Evolutionary conservation across 2,888 invertebrate genomes (phyloP).

Genomic region (Drosophila mimetica): DNA sequence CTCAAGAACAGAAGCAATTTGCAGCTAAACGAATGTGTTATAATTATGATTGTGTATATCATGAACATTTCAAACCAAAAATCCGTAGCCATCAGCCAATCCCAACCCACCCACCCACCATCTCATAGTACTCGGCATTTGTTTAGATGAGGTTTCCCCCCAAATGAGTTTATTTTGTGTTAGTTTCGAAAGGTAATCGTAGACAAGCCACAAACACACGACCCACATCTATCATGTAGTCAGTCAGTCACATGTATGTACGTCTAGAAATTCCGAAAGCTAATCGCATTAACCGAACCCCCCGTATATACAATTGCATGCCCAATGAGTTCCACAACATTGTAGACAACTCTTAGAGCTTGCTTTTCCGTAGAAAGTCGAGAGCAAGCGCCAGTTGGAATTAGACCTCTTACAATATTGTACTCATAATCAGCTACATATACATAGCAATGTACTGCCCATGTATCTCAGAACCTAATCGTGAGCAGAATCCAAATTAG

Average conservation of each 20-base stretch:
- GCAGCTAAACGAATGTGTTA: conserved; percentile 56
- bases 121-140: conserved; percentile 42
- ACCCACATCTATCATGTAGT: conserved; percentile 31
- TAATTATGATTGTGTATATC: conserved; percentile 51
- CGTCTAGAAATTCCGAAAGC: conserved; percentile 37
- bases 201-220: conserved; percentile 26
- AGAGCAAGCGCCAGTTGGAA: conserved; percentile 5
- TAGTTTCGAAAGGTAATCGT: conserved; percentile 47
- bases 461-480: conserved; percentile 39
- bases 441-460: conserved; percentile 41
- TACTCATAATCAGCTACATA: conserved; percentile 32
- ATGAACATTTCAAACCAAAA: conserved; percentile 53
- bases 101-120: conserved; percentile 11
- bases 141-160: conserved; percentile 41
- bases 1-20: conserved; percentile 55
- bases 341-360: conserved; percentile 24
- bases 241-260: conserved; percentile 28
- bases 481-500: conserved; percentile 36
- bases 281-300: conserved; percentile 32
- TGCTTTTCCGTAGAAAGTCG: conserved; percentile 17
- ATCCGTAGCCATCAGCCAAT: conserved; percentile 35
- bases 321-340: conserved; percentile 19
- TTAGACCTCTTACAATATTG: conserved; percentile 17
- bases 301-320: conserved; percentile 21
- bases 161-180: conserved; percentile 33